Base-by-base conservation (phyloP, 2,797 vertebrate genomes). In the Lepus townsendii region DNA sequence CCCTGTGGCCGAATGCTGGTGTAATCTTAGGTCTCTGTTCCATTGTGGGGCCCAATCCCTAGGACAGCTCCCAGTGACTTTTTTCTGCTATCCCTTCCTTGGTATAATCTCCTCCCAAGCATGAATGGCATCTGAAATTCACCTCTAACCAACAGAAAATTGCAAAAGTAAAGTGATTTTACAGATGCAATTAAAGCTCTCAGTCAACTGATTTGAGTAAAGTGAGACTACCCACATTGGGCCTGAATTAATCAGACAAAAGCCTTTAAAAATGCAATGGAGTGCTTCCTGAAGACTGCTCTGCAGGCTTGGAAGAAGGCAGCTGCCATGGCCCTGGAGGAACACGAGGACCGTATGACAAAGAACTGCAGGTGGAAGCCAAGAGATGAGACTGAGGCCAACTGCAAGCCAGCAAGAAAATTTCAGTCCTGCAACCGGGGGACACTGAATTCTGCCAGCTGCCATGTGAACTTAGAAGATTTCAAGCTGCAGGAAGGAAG, bases 161-260 rank as follows among this genome's bases (percentile, higher is more conserved):
- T n/a, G 6, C 5, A 94, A 75, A 95, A 16, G 10, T 47, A 20
- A 75, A 85, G 27, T 85, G 24, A 84, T 68, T 92, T 73, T 82
- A 14, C 30, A 91, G 60, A 47, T 35, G 5, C 16, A 77, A 57
- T 30, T 78, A 35, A 76, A 72, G 4, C 57, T 10, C 11, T 32
- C 75, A 79, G 20, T 5, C 10, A 57, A 9, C 8, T 54, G 16
- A 91, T 54, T 86, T 47, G 30, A 80, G 17, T 50, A 42, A 89
- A 50, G 26, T 22, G 4, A 85, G n/a, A 63, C 65, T 88, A n/a
- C 83, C 38, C 32, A 27, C 14, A 30, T 30, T 86, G 19, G 19
- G 5, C 27, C 38, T 86, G 20, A 88, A 30, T 24, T n/a, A n/a
- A 83, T 71, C 65, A 86, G 22, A 20, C 30, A 20, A 68, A 88